Percentiles rank a stretch among this genome's conserved stretches.
Evolutionary conservation across 2,888 invertebrate genomes (phyloP).

Genomic region (Miltochrista miniata): DNA sequence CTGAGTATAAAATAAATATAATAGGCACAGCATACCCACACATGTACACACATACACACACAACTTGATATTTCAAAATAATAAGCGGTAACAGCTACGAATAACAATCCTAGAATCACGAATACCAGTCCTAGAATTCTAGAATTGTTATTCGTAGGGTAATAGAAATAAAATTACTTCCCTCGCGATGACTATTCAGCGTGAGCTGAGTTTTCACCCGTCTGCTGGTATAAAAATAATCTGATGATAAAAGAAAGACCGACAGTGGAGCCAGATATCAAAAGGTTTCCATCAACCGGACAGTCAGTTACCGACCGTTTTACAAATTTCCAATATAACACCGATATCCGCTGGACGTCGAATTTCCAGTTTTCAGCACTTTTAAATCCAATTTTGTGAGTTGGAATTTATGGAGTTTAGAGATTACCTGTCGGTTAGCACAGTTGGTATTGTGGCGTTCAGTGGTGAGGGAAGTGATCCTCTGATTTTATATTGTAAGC

Average conservation of each 20-base stretch:
- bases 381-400: slow-evolving; percentile 46
- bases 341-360: slow-evolving; percentile 10
- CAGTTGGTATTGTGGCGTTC: slow-evolving; percentile 17
- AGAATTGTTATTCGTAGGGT: no score
- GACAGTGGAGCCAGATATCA: slow-evolving; percentile 12
- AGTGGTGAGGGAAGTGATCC: slow-evolving; percentile 17
- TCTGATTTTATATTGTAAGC: neutral
- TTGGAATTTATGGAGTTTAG: slow-evolving; percentile 40
- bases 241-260: neutral
- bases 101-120: no score
- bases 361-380: slow-evolving; percentile 43
- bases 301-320: slow-evolving; percentile 10
- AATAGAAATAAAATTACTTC: no score
- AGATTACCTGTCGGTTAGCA: slow-evolving; percentile 23
- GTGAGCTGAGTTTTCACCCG: no score
- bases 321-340: slow-evolving; percentile 28
- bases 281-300: slow-evolving; percentile 7
- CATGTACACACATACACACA: no score
- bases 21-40: no score
- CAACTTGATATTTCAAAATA: no score
- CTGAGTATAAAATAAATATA: no score
- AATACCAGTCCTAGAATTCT: no score
- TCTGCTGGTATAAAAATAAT: neutral
- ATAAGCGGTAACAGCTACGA: no score
- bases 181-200: no score